These are phyloP conservation scores for Darevskia nairensis DNA, from an alignment of 2,797 vertebrate genomes.

Conservation along the genomic window DNA sequence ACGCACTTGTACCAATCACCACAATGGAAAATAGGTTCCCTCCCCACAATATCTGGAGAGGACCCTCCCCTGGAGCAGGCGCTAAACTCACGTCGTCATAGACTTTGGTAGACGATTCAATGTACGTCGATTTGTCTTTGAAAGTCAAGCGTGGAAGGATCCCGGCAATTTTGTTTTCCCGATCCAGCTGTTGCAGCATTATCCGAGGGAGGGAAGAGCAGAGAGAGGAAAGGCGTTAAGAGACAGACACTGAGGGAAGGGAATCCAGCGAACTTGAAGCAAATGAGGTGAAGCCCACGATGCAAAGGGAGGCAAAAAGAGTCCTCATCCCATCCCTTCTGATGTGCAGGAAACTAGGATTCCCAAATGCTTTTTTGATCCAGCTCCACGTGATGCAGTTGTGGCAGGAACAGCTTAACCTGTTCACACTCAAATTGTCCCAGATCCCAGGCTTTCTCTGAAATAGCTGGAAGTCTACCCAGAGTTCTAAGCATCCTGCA, in stretches of 20 bases:
- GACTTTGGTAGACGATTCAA: constrained; percentile 94
- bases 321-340: no score
- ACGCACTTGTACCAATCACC: neutral
- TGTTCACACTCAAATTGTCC: no score
- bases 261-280: neutral
- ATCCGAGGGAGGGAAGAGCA: neutral
- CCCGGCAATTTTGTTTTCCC: constrained; percentile 88
- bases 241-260: neutral
- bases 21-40: no score
- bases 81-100: constrained; percentile 90
- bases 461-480: neutral
- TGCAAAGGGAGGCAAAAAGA: neutral
- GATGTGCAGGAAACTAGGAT: neutral
- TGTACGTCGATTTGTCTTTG: constrained; percentile 94
- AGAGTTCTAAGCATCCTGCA: neutral
- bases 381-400: no score
- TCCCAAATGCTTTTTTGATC: neutral
- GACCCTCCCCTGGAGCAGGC: neutral
- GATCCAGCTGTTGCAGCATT: constrained; percentile 82
- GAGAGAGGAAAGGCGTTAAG: neutral
- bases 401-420: neutral
- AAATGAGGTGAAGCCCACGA: fast-evolving
- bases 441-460: neutral
- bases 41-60: neutral
- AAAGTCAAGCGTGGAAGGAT: constrained; percentile 87